Evolutionary conservation across 2,888 invertebrate species (phyloP), one percentile per base, ranked within the genome.

Genomic region (Teleogryllus oceanicus): DNA sequence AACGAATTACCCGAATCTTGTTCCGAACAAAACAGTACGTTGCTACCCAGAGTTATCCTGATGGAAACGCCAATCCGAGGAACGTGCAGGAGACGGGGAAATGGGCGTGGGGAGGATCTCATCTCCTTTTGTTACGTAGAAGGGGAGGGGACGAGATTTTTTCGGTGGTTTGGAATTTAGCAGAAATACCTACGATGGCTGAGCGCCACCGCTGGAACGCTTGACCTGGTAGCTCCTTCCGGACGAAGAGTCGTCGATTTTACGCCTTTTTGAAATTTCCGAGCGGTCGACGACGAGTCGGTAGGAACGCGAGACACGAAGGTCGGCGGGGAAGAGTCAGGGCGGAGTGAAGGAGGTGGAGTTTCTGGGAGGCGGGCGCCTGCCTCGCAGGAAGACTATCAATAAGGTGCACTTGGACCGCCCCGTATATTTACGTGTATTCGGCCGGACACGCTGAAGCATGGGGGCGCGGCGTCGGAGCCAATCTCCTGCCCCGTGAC

Each of bases 201-300:
- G 62, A 1, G 62, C 62, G 62, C n/a, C 62, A 62, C 16, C 62
- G 62, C 62, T 16, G n/a, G n/a, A 62, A 62, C n/a, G 62, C 62
- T 4, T 18, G 62, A 62, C 62, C 62, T 62, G 62, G 16, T 62
- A 10, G n/a, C 62, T 62, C 16, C 62, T 62, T 62, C 62, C 62
- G 62, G 62, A 10, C 62, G 62, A 62, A 62, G 62, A 62, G 62
- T 62, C 62, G 62, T 62, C 62, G 16, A 62, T 62, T 62, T 62
- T n/a, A 62, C 62, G 62, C 62, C 62, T 62, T 62, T 62, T 62
- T 62, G 62, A 62, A 62, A 62, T 62, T 62, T 62, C 62, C 62
- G 62, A 62, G 62, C 62, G 16, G 62, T 13, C 62, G 62, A 62
- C 62, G 62, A n/a, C 62, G 62, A 62, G n/a, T 62, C 62, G 4